These are phyloP conservation scores for Nylanderia fulva DNA, from an alignment of 1,140 invertebrate species.

Conservation along the genomic window DNA sequence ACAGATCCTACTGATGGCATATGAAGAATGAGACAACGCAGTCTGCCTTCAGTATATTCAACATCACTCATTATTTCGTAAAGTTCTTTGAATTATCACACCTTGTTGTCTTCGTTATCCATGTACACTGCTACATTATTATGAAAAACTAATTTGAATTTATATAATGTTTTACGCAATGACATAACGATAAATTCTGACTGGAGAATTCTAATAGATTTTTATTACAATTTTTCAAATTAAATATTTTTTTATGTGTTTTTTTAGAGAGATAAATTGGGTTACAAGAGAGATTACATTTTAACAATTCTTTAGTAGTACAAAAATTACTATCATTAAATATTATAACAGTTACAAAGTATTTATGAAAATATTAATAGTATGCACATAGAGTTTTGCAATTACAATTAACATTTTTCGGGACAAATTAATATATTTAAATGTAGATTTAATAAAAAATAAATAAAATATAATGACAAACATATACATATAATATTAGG, in stretches of 20 bases:
- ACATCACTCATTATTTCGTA: slow-evolving; percentile 47
- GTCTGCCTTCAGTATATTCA: slow-evolving; percentile 21
- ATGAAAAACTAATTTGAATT: not conserved
- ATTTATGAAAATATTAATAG: not conserved
- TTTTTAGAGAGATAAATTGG: not conserved
- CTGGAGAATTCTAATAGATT: not conserved
- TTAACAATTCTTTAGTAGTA: not conserved
- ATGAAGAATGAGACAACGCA: slow-evolving; percentile 29
- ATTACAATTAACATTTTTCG: not conserved
- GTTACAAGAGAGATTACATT: not conserved
- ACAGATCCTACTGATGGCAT: slow-evolving; percentile 46
- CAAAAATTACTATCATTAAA: not conserved
- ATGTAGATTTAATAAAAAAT: not conserved
- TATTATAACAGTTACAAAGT: not conserved
- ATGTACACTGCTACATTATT: slow-evolving; percentile 2
- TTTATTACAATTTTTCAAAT: not conserved
- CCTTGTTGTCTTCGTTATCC: slow-evolving; percentile 13
- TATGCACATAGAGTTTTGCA: not conserved
- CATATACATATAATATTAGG: not conserved
- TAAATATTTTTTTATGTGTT: not conserved
- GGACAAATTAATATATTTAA: not conserved
- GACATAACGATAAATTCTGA: not conserved
- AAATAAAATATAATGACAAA: not conserved
- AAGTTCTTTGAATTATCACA: slow-evolving; percentile 1
- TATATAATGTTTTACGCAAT: slow-evolving; percentile 3